Conservation (phyloP, 2,113 vertebrate species). For the Ariopsis seemanni region DNA sequence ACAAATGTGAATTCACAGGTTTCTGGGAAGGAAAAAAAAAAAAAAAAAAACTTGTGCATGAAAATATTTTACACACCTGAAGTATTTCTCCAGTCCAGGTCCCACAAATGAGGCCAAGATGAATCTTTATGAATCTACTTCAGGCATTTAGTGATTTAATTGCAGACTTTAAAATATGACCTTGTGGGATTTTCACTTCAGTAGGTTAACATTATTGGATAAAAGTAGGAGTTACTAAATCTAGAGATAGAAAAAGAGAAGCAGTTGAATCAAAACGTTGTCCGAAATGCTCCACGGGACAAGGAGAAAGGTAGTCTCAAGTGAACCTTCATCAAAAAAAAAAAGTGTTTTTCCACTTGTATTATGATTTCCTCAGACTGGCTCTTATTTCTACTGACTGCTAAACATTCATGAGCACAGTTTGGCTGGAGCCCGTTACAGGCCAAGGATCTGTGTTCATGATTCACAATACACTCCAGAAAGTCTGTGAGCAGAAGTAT, state of each 20-base stretch:
- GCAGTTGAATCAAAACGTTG: slow-evolving; percentile 10
- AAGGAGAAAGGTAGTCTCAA: not conserved
- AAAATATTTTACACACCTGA: not conserved
- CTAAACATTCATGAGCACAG: slow-evolving; percentile 30
- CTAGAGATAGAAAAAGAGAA: not conserved
- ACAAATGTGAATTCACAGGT: not conserved
- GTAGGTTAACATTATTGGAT: not conserved
- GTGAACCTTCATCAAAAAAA: not conserved
- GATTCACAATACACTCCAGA: slow-evolving; percentile 52
- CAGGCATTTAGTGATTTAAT: slow-evolving; percentile 12
- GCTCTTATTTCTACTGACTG: slow-evolving; percentile 5
- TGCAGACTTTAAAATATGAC: not conserved
- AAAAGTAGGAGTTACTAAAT: not conserved
- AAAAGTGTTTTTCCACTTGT: not conserved
- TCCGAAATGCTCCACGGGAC: not conserved
- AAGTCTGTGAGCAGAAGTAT: slow-evolving; percentile 47
- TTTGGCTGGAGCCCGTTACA: slow-evolving; percentile 60
- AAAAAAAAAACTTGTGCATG: not conserved
- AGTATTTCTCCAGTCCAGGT: not conserved
- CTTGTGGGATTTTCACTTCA: slow-evolving; percentile 1
- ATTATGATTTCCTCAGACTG: slow-evolving; percentile 18
- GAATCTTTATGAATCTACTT: slow-evolving; percentile 10
- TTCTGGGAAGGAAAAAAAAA: not conserved
- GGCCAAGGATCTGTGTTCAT: slow-evolving; percentile 55
- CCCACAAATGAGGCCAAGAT: not conserved